Conservation (phyloP, 2,797 vertebrate genomes). For the Protonibea diacanthus region DNA sequence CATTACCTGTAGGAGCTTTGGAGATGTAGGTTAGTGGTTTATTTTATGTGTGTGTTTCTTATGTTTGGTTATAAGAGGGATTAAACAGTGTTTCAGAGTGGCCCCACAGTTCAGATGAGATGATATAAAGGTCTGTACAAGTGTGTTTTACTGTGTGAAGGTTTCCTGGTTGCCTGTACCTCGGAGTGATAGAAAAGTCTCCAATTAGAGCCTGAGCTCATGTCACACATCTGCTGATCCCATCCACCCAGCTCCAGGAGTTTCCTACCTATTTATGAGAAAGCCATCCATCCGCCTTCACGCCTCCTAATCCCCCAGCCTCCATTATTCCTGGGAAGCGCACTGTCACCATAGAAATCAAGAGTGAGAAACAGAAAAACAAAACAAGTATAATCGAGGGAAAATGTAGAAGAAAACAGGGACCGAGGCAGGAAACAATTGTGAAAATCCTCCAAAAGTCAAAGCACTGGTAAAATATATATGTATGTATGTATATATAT, state of each 20-base stretch:
- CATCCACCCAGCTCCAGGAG: conserved; percentile 82
- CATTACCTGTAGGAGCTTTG: conserved; percentile 44
- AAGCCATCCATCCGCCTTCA: conserved; percentile 85
- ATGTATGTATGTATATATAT: not conserved
- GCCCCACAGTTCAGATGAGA: conserved; percentile 54
- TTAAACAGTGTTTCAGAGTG: conserved; percentile 47
- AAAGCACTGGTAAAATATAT: conserved; percentile 60
- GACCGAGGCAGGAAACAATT: conserved; percentile 77
- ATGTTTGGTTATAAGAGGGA: conserved; percentile 47
- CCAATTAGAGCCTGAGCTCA: conserved; percentile 77
- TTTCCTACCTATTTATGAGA: conserved; percentile 89
- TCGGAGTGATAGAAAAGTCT: conserved; percentile 73
- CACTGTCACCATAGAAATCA: conserved; percentile 88
- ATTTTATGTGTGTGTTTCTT: conserved; percentile 8
- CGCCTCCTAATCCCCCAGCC: conserved; percentile 85
- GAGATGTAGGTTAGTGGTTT: conserved; percentile 13
- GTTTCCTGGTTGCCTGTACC: conserved; percentile 47
- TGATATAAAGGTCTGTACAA: conserved; percentile 43
- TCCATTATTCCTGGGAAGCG: conserved; percentile 85
- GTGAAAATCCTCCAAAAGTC: conserved; percentile 80
- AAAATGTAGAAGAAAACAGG: conserved; percentile 58
- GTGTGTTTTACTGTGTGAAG: conserved; percentile 48
- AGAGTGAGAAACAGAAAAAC: conserved; percentile 84
- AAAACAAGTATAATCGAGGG: conserved; percentile 76
- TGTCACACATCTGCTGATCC: conserved; percentile 86